Conservation (phyloP, 2,888 invertebrate genomes). For the Conus canariensis region DNA sequence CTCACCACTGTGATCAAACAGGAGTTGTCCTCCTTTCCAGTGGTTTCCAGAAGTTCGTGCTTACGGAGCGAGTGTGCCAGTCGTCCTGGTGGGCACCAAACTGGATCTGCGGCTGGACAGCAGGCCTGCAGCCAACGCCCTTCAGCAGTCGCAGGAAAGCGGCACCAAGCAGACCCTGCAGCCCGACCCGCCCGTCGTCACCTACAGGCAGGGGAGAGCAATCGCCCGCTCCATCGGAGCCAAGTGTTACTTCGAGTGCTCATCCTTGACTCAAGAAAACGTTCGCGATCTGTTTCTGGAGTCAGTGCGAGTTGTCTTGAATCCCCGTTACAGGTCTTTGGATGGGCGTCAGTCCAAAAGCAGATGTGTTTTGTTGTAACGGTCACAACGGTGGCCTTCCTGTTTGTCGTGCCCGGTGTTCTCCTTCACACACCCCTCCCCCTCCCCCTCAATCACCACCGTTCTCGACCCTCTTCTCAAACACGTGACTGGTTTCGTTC, state of each 20-base stretch:
- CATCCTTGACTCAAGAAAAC: neutral
- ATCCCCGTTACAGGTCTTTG: neutral
- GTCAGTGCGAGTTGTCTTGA: neutral
- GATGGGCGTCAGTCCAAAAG: neutral
- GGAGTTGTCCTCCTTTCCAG: neutral
- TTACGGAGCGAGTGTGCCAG: neutral
- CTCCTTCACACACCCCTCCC: too few species aligned
- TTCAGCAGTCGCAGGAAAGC: neutral
- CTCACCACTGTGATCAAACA: too few species aligned
- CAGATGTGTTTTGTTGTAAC: neutral
- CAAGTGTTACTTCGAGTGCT: conserved; percentile 26
- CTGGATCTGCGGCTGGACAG: conserved; percentile 8
- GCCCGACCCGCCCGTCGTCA: neutral
- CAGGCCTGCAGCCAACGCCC: neutral
- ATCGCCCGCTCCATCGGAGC: neutral
- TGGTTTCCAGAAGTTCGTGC: conserved; percentile 7
- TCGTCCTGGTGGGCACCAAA: conserved; percentile 8
- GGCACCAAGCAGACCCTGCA: neutral
- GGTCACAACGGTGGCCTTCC: neutral
- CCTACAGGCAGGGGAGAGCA: neutral
- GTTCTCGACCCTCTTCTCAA: too few species aligned
- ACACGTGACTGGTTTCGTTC: too few species aligned
- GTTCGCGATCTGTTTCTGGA: neutral
- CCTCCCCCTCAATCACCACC: too few species aligned
- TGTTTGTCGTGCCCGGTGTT: neutral